Percentiles rank a stretch among this genome's conserved stretches.
These are phyloP conservation scores for Saimiri boliviensis DNA, from an alignment of 2,113 vertebrate genomes.

Conservation along the genomic window DNA sequence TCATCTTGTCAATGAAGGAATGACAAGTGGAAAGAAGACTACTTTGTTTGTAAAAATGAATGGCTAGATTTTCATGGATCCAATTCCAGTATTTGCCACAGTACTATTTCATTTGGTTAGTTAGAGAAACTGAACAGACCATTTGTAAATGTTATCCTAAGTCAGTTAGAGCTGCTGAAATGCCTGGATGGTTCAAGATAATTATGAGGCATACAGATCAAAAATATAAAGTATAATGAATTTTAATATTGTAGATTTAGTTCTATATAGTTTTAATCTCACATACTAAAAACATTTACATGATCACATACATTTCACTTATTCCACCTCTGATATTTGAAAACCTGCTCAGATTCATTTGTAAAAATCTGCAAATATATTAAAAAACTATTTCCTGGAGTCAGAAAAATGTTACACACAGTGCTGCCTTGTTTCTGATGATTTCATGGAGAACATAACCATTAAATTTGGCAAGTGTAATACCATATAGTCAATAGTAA, in stretches of 20 bases:
- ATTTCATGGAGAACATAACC: background rate
- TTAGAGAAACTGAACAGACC: constrained; percentile 12
- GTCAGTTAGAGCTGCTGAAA: background rate
- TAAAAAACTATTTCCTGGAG: background rate
- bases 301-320: background rate
- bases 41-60: background rate
- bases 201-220: background rate
- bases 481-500: background rate
- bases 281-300: background rate
- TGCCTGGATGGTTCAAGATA: background rate
- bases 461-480: background rate
- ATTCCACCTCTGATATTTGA: background rate
- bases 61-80: background rate
- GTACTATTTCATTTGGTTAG: background rate
- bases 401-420: background rate
- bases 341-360: constrained; percentile 2
- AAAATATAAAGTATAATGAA: background rate
- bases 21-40: background rate
- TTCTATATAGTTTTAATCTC: background rate
- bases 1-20: background rate
- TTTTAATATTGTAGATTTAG: background rate
- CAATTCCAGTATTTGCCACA: background rate
- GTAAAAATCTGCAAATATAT: background rate
- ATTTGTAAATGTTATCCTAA: background rate
- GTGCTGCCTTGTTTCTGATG: background rate